Conservation (phyloP, 2,888 invertebrate species). For the Rhodophaea formosa region DNA sequence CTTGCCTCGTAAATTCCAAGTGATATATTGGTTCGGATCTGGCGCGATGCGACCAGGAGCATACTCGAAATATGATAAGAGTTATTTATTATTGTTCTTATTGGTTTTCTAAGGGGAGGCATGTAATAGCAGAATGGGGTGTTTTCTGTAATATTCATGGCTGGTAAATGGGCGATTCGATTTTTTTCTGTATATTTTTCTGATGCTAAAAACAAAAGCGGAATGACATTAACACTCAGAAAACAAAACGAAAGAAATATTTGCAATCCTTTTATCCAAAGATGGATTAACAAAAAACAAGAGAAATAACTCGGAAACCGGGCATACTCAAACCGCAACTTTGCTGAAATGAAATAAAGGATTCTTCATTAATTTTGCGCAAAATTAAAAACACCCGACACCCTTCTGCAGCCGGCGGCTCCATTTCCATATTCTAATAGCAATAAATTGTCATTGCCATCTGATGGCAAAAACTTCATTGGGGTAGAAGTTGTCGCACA, state of each 20-base stretch:
- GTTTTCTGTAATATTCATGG: slow-evolving; percentile 49
- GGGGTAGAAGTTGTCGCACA: slow-evolving; percentile 28
- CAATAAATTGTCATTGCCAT: slow-evolving; percentile 59
- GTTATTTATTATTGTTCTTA: slow-evolving; percentile 82
- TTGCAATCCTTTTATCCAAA: background rate
- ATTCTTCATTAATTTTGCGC: slow-evolving; percentile 64
- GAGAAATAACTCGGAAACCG: slow-evolving; percentile 34
- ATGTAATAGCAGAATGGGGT: slow-evolving; percentile 50
- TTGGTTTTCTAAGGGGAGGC: slow-evolving; percentile 75
- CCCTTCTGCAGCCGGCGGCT: slow-evolving; percentile 49
- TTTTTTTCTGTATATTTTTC: background rate
- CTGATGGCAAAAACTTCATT: slow-evolving; percentile 39
- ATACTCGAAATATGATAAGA: slow-evolving; percentile 82
- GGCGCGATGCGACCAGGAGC: slow-evolving; percentile 81
- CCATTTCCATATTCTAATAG: slow-evolving; percentile 65
- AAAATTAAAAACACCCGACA: slow-evolving; percentile 67
- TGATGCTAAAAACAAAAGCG: background rate
- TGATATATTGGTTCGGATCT: slow-evolving; percentile 88
- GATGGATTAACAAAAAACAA: slow-evolving; percentile 21
- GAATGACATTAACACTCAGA: background rate
- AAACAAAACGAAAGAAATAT: background rate
- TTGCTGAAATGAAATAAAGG: slow-evolving; percentile 50
- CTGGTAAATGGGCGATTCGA: slow-evolving; percentile 25
- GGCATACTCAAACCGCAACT: slow-evolving; percentile 34
- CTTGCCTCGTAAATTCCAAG: slow-evolving; percentile 92